Evolutionary conservation across 1,140 invertebrate species (phyloP), one percentile per base, ranked within the genome.

Genomic region (Arctopsyche grandis): DNA sequence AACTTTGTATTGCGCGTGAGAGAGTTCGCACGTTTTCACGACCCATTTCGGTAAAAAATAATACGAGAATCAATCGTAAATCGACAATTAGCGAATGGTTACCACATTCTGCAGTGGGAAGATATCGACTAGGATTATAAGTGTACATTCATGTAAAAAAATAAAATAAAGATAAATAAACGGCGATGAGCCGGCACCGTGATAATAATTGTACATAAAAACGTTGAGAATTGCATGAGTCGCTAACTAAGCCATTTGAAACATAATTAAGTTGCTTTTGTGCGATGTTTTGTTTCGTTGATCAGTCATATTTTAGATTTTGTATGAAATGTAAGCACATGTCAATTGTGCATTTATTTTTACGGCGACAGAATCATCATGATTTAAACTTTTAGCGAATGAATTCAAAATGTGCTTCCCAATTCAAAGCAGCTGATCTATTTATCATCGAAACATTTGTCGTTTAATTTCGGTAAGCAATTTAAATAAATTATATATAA

Each of bases 181-280:
- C 14, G 21, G 63, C 7, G 63, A 52, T 5, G 16, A 3, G 48
- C 48, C 48, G 48, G 3, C 48, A 14, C 16, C 10, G 48, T 10
- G 12, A 52, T 66, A 66, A 66, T 66, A 66, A 66, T 66, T n/a
- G n/a, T n/a, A n/a, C n/a, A 38, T 38, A 66, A 66, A 66, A 66
- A 66, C 63, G 63, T 66, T 66, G 24, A 66, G 63, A 0, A 26
- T 14, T 1, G 29, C 56, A 16, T 60, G 56, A 9, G n/a, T 60
- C 14, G 63, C 63, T 66, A 66, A 66, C 26, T 26, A 66, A 66
- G 63, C 63, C 63, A 66, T 66, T 66, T 66, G 22, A 12, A 66
- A 66, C 9, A 26, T 66, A 66, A 66, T 22, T 14, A 12, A 24
- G 24, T 66, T 26, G 63, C 63, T 26, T 12, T 26, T 21, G 4